These are phyloP conservation scores for Catostomus latipinnis DNA, from an alignment of 2,797 vertebrate species.

Conservation along the genomic window DNA sequence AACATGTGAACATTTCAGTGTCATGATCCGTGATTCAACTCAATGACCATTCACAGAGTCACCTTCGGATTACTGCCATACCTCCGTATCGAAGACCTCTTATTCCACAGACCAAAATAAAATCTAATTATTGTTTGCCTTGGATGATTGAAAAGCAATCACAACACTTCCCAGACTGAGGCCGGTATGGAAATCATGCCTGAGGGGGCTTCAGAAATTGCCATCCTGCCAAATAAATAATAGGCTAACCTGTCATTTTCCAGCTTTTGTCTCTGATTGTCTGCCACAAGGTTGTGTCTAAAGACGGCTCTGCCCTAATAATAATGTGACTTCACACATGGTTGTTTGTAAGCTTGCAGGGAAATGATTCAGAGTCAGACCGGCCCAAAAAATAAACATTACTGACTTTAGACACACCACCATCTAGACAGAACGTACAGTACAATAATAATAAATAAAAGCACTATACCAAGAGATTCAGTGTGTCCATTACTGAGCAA, in stretches of 20 bases:
- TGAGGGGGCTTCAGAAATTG: conserved; percentile 63
- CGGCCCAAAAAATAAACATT: not conserved
- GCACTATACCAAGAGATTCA: too few relatives aligned
- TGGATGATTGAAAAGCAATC: conserved; percentile 84
- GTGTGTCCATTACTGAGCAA: too few relatives aligned
- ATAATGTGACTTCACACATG: conserved; percentile 53
- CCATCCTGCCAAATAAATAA: conserved; percentile 69
- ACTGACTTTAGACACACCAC: too few relatives aligned
- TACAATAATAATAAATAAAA: too few relatives aligned
- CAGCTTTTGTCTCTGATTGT: conserved; percentile 65
- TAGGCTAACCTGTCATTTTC: conserved; percentile 65
- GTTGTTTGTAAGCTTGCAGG: conserved; percentile 38
- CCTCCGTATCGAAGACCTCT: conserved; percentile 66
- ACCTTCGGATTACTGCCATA: conserved; percentile 66
- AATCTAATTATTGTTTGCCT: conserved; percentile 81
- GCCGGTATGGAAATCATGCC: conserved; percentile 72
- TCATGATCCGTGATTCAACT: not conserved
- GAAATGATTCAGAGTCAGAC: conserved; percentile 49
- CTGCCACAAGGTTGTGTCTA: conserved; percentile 55
- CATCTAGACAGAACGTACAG: too few relatives aligned
- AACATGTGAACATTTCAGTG: not conserved
- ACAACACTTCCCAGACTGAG: conserved; percentile 72
- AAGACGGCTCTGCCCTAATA: conserved; percentile 57
- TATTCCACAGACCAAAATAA: conserved; percentile 71
- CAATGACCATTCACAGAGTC: conserved; percentile 43